A percentile compares a stretch with the other conserved stretches of the same genome.
Evolutionary conservation across 2,113 vertebrate genomes (phyloP).

Genomic region (Odocoileus hemionus): DNA sequence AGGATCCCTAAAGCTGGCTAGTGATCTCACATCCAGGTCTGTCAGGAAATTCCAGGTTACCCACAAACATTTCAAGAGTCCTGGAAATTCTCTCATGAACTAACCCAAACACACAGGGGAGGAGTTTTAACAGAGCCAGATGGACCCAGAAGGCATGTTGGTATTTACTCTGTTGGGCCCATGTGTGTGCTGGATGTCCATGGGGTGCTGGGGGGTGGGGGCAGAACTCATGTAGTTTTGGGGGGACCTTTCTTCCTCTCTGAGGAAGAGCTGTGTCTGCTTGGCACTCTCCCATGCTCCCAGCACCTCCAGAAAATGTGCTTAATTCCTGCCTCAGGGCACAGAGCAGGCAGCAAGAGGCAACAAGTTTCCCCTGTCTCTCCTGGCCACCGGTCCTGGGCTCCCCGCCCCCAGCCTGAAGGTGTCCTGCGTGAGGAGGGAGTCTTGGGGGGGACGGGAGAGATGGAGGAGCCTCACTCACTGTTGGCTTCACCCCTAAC

Average conservation of each 20-base stretch:
- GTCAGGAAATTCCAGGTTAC: slow-evolving; percentile 71
- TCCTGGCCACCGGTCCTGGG: not conserved
- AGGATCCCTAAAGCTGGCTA: slow-evolving; percentile 5
- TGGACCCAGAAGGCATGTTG: not conserved
- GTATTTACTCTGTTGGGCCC: not conserved
- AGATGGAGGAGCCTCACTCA: not conserved
- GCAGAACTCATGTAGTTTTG: not conserved
- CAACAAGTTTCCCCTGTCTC: not conserved
- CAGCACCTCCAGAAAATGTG: not conserved
- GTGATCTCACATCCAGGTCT: slow-evolving; percentile 47
- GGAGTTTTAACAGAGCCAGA: slow-evolving; percentile 34
- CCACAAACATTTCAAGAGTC: slow-evolving; percentile 69
- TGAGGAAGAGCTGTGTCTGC: not conserved
- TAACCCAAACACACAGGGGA: slow-evolving; percentile 49
- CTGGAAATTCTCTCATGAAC: slow-evolving; percentile 63
- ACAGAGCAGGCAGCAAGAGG: slow-evolving; percentile 11
- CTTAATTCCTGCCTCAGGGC: not conserved
- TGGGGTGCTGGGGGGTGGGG: not conserved
- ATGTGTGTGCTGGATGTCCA: not conserved
- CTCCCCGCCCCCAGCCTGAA: not conserved
- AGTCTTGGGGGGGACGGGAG: not conserved
- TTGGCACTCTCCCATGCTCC: slow-evolving; percentile 16
- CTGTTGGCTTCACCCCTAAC: slow-evolving; percentile 32
- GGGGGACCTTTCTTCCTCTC: not conserved
- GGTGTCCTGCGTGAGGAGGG: not conserved